phyloP scores from a whole-genome alignment of 2,113 vertebrate genomes.

The Elephantulus edwardii region DNA sequence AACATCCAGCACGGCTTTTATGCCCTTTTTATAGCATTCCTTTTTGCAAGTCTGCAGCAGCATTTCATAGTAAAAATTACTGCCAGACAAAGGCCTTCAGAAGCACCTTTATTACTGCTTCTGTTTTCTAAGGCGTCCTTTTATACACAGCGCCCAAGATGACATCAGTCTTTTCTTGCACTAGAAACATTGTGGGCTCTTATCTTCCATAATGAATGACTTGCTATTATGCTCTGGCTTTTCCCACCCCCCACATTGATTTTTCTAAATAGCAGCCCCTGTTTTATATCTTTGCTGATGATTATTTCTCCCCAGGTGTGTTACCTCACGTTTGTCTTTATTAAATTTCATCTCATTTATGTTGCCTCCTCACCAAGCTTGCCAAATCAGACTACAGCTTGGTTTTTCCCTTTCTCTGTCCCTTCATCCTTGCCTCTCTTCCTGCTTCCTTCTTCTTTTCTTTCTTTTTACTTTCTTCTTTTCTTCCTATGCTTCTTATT shows the following conservation, averaged over 20 bases:
- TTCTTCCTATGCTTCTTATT: not conserved
- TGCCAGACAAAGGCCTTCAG: not conserved
- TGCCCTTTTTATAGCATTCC: not conserved
- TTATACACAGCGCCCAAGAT: not conserved
- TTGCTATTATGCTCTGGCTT: not conserved
- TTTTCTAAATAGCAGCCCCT: not conserved
- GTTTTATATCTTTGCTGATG: not conserved
- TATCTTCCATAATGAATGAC: slow-evolving; percentile 71
- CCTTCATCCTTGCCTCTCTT: not conserved
- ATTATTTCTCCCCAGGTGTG: not conserved
- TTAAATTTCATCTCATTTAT: slow-evolving; percentile 35
- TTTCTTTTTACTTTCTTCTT: not conserved
- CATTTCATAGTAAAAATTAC: slow-evolving; percentile 24
- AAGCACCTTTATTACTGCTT: not conserved
- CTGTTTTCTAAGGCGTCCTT: slow-evolving; percentile 14
- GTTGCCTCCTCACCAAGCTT: not conserved
- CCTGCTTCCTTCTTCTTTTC: slow-evolving; percentile 35
- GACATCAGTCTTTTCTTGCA: slow-evolving; percentile 43
- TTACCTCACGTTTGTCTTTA: not conserved
- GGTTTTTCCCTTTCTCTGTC: no score
- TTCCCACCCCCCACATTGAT: not conserved
- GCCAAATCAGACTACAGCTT: not conserved
- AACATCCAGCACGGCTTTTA: not conserved
- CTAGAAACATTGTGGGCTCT: slow-evolving; percentile 35
- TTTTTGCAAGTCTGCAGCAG: not conserved